Base-by-base conservation (phyloP, 2,797 vertebrate species). In the Argentina silus region DNA sequence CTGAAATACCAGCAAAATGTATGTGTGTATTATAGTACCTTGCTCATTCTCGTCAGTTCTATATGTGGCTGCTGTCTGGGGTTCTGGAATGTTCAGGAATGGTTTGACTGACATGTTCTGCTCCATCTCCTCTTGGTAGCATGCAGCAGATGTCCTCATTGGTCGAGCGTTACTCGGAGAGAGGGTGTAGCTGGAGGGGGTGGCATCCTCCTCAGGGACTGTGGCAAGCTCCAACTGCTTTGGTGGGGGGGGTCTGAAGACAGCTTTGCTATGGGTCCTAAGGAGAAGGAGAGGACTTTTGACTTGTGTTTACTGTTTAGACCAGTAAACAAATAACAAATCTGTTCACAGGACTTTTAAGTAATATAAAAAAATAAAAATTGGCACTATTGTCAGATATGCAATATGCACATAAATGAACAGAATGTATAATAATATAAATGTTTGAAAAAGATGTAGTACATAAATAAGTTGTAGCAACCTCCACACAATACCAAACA, bases 141-240 rank as follows among this genome's bases (percentile, higher is more conserved):
- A 72, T 84, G 89, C 79, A 65, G 72, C 56, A 87, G 92, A 82
- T 8, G 81, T 92, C 88, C 91, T 94, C 78, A 83, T 53, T 3
- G 95, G 96, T 53, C 95, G 82, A 0, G 79, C 17, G 55, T 57
- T 43, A 53, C 1, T 27, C 59, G 67, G 10, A 63, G 65, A 43
- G 12, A 2, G 23, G 42, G 43, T 59, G 70, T 14, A 64, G 57
- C 21, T 56, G 62, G 48, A 15, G 44, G 59, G 23, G 14, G 60
- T 15, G 67, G 50, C 79, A 10, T 91, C 91, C 68, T 93, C 92
- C 84, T 94, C 92, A 0, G 87, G 88, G 72, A 94, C 90, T 0
- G 92, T 74, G 0, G 91, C 88, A 23, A 94, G 91, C 60, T 92
- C 90, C 0, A 84, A 80, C 79, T 84, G 92, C 83, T 89, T 81